These are phyloP conservation scores for Anguilla japonica DNA, from an alignment of 2,113 vertebrate species.

Conservation along the genomic window DNA sequence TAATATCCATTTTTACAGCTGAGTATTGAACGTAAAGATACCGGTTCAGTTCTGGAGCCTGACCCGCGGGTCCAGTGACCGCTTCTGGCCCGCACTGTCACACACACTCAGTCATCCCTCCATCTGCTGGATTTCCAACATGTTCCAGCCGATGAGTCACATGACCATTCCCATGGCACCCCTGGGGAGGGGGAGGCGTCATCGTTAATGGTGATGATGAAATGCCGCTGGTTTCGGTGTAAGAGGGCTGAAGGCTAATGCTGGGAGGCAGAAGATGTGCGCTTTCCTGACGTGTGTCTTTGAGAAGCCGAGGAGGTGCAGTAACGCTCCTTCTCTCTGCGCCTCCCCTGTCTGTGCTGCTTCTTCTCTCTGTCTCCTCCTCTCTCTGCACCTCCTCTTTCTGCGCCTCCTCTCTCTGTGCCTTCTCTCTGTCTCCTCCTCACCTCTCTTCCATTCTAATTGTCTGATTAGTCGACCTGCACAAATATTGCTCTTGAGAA, in stretches of 20 bases:
- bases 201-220: background rate
- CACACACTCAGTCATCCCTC: background rate
- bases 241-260: background rate
- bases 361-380: too few species aligned
- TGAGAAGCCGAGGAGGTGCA: background rate
- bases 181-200: background rate
- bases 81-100: background rate
- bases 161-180: background rate
- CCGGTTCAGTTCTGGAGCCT: background rate
- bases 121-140: background rate
- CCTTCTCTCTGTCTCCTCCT: background rate
- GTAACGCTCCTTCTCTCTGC: background rate
- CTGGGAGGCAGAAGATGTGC: slow-evolving; percentile 29
- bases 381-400: too few species aligned
- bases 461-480: slow-evolving; percentile 42
- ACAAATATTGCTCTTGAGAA: slow-evolving; percentile 51
- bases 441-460: slow-evolving; percentile 25
- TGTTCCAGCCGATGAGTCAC: background rate
- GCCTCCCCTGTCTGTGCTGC: too few species aligned
- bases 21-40: background rate
- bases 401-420: too few species aligned
- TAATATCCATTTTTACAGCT: background rate
- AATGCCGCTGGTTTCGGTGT: background rate
- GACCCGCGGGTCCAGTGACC: background rate
- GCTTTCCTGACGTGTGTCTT: background rate